phyloP scores from a whole-genome alignment of 1,140 invertebrate genomes.

The Leptoteleia sp. region DNA sequence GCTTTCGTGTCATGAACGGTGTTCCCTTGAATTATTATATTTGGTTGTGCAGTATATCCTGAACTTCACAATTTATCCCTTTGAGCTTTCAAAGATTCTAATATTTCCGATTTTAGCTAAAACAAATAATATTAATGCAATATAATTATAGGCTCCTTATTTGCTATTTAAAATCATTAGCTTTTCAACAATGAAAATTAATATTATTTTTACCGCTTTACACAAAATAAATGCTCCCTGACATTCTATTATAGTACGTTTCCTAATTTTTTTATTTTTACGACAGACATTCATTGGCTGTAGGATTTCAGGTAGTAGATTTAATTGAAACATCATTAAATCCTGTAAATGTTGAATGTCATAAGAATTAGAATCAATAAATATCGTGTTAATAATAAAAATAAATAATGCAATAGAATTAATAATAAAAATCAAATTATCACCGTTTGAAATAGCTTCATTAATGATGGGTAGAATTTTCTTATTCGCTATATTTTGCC shows the following conservation, averaged over 20 bases:
- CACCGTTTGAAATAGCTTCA: constrained; percentile 6
- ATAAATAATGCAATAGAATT: no score
- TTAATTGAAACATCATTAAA: not conserved
- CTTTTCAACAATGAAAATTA: no score
- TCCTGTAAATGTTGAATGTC: not conserved
- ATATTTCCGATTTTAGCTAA: constrained; percentile 21
- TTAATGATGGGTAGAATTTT: not conserved
- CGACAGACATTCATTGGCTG: not conserved
- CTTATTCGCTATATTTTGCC: not conserved
- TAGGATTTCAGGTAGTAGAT: constrained; percentile 4
- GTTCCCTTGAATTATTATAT: constrained; percentile 22
- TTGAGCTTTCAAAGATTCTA: not conserved
- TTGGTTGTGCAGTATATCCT: constrained; percentile 15
- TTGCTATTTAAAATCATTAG: no score
- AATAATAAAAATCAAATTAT: no score
- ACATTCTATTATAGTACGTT: constrained; percentile 10
- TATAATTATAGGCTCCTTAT: constrained; percentile 3
- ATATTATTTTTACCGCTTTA: constrained; percentile 1
- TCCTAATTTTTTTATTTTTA: constrained; percentile 17
- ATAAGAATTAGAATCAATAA: not conserved
- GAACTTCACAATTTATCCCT: constrained; percentile 4
- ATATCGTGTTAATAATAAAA: not conserved
- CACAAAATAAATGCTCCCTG: constrained; percentile 18
- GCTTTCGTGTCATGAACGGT: constrained; percentile 2
- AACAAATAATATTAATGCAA: constrained; percentile 16